Conservation (phyloP, 2,113 vertebrate genomes). For the Coryphaenoides rupestris region DNA sequence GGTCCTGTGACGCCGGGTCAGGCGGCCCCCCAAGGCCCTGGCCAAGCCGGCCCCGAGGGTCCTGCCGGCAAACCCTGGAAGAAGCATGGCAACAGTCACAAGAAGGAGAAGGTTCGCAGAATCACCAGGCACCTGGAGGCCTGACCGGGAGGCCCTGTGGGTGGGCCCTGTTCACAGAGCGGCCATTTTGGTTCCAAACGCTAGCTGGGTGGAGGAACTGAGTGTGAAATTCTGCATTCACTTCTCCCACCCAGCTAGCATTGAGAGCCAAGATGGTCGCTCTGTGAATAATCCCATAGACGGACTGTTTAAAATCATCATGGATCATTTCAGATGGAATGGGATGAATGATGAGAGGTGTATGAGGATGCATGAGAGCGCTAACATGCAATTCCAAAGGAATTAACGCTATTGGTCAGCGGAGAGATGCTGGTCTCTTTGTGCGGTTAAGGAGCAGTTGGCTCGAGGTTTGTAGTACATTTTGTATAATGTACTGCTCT, state of each 20-base stretch:
- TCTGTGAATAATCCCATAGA: too few relatives aligned
- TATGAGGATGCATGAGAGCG: neutral
- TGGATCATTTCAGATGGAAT: conserved; percentile 19
- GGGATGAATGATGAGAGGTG: too few relatives aligned
- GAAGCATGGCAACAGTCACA: conserved; percentile 93
- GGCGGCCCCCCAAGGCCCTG: conserved; percentile 51
- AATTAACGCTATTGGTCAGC: conserved; percentile 13
- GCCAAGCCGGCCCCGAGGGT: conserved; percentile 31
- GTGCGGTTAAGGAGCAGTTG: neutral
- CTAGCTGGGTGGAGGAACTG: too few relatives aligned
- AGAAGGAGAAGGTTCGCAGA: conserved; percentile 91
- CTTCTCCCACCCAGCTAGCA: too few relatives aligned
- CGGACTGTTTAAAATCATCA: neutral
- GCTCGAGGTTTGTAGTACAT: neutral
- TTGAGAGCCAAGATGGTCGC: too few relatives aligned
- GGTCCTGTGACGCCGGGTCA: conserved; percentile 51
- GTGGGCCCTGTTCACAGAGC: too few relatives aligned
- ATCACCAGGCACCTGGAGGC: conserved; percentile 89
- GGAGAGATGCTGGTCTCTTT: neutral
- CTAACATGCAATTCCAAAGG: conserved; percentile 27
- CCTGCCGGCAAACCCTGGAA: conserved; percentile 89
- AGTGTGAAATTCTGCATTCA: too few relatives aligned
- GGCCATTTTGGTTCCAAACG: too few relatives aligned
- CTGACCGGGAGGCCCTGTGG: conserved; percentile 42
- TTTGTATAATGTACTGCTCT: neutral